Percentiles rank a stretch among this genome's conserved stretches.
Evolutionary conservation across 2,888 invertebrate genomes (phyloP).

Genomic region (Drosophila infuscata): DNA sequence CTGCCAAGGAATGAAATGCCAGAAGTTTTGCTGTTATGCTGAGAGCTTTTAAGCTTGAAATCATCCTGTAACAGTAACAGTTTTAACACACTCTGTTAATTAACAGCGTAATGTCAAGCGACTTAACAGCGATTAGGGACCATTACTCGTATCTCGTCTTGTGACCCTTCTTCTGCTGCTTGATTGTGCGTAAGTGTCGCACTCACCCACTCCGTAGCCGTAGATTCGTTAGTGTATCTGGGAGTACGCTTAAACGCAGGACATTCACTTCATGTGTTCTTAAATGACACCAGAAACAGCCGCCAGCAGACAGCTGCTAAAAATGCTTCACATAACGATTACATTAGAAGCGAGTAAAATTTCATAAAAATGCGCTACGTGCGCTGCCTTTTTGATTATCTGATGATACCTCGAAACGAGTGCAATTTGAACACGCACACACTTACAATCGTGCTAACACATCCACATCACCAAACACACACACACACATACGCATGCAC

Average conservation of each 20-base stretch:
- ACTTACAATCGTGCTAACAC: no score
- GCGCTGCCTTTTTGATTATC: no score
- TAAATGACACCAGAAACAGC: constrained; percentile 64
- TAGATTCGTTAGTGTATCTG: constrained; percentile 55
- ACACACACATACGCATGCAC: no score
- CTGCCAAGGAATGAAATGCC: no score
- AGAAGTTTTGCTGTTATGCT: constrained; percentile 5
- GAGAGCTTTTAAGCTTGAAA: neutral
- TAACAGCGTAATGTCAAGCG: constrained; percentile 11
- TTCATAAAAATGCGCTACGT: constrained; percentile 50
- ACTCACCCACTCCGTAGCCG: neutral
- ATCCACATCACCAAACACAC: constrained; percentile 7
- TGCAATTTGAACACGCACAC: no score
- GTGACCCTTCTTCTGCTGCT: neutral
- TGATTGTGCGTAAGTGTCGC: constrained; percentile 50
- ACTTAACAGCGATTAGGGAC: constrained; percentile 32
- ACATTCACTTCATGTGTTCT: constrained; percentile 82
- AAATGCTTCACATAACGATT: constrained; percentile 70
- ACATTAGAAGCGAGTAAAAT: constrained; percentile 76
- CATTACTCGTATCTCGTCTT: constrained; percentile 2
- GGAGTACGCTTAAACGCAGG: constrained; percentile 57
- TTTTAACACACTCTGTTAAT: constrained; percentile 1
- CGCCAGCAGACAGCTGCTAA: constrained; percentile 38
- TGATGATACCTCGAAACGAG: no score
- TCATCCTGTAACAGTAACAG: constrained; percentile 22